phyloP scores from a whole-genome alignment of 2,113 vertebrate genomes.

The Alligator mississippiensis region DNA sequence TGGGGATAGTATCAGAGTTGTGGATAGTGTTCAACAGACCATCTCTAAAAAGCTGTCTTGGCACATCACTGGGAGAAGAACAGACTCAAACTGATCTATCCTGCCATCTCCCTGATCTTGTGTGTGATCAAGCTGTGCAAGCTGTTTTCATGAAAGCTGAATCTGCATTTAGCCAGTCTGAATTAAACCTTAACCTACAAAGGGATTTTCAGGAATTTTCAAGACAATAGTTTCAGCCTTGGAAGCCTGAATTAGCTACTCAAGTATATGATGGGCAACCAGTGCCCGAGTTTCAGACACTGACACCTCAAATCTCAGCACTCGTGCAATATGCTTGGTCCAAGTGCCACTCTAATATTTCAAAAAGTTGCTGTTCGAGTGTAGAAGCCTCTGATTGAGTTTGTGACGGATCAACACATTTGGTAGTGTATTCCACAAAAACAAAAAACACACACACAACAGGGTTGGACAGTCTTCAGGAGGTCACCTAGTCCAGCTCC shows the following conservation, averaged over 20 bases:
- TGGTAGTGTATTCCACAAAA: neutral
- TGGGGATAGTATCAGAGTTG: neutral
- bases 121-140: neutral
- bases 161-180: neutral
- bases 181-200: neutral
- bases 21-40: neutral
- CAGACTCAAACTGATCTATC: conserved; percentile 13
- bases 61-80: neutral
- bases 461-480: too few relatives aligned
- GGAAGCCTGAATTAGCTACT: neutral
- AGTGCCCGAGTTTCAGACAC: neutral
- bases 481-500: too few relatives aligned
- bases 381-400: neutral
- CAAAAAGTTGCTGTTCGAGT: neutral
- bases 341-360: neutral
- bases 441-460: too few relatives aligned
- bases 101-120: neutral
- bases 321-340: neutral
- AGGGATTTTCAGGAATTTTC: neutral
- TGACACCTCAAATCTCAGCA: neutral
- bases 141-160: conserved; percentile 33
- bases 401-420: neutral
- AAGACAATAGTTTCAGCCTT: neutral
- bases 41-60: neutral
- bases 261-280: neutral